phyloP scores from a whole-genome alignment of 2,888 invertebrate genomes.

The Torymus auratus region DNA sequence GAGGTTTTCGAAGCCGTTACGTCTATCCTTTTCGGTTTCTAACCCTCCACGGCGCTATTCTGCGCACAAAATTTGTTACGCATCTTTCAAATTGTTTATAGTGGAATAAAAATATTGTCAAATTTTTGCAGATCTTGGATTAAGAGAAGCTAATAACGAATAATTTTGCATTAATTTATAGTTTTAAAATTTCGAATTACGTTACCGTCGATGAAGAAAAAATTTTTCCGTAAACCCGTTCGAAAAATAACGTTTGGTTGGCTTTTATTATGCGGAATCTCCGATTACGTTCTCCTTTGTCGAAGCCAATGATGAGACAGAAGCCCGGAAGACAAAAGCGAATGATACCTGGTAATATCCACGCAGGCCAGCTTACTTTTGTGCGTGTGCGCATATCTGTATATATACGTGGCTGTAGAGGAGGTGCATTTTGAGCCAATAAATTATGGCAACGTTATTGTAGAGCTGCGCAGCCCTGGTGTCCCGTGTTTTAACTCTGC shows the following conservation, averaged over 20 bases:
- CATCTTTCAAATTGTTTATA: too few species aligned
- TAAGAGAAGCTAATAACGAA: too few species aligned
- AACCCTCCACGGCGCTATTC: too few species aligned
- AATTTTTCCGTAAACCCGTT: constrained; percentile 14
- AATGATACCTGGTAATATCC: too few species aligned
- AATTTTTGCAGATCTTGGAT: too few species aligned
- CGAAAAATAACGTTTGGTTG: constrained; percentile 50
- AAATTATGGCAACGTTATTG: constrained; percentile 69
- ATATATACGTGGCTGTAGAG: neutral
- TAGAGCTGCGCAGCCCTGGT: constrained; percentile 20
- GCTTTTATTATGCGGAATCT: constrained; percentile 50
- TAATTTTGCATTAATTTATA: too few species aligned
- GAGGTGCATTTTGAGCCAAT: constrained; percentile 68
- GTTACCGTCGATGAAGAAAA: constrained; percentile 13
- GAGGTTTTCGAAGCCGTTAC: constrained; percentile 61
- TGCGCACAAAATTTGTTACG: too few species aligned
- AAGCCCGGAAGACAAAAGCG: too few species aligned
- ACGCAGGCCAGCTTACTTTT: neutral
- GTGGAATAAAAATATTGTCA: too few species aligned
- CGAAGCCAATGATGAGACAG: too few species aligned
- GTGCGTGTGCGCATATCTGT: neutral
- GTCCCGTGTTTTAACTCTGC: constrained; percentile 65
- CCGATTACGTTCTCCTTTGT: neutral
- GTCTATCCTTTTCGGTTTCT: neutral
- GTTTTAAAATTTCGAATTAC: too few species aligned